These are phyloP conservation scores for Petroica traversi DNA, from an alignment of 2,113 vertebrate genomes.

Conservation along the genomic window DNA sequence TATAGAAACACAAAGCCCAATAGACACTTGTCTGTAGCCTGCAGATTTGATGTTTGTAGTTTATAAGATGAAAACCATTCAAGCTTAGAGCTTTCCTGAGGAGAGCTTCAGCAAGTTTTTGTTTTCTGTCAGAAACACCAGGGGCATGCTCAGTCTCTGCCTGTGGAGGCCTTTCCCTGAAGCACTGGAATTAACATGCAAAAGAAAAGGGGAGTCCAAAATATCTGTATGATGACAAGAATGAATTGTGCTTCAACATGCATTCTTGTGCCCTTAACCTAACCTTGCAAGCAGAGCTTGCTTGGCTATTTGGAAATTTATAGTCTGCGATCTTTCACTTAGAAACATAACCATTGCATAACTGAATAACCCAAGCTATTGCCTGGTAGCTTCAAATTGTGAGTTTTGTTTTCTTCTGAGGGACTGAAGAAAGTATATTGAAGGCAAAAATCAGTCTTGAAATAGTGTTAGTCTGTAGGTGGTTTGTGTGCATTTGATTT, in stretches of 20 bases:
- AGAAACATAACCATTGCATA: not conserved
- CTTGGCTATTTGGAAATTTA: not conserved
- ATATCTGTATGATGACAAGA: not conserved
- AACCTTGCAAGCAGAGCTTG: not conserved
- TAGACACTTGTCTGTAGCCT: not conserved
- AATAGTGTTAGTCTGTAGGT: conserved; percentile 17
- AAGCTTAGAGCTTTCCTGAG: not conserved
- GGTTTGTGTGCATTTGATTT: not conserved
- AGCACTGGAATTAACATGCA: not conserved
- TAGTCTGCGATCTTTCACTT: not conserved
- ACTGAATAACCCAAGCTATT: not conserved
- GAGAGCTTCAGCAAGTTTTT: not conserved
- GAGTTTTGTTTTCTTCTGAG: conserved; percentile 8
- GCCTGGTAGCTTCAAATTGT: not conserved
- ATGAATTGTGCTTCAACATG: accelerated
- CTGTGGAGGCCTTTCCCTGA: not conserved
- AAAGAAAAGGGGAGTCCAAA: not conserved
- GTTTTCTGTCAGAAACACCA: not conserved
- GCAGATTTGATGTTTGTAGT: not conserved
- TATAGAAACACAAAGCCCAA: not conserved
- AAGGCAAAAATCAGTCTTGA: not conserved
- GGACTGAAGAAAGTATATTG: not conserved
- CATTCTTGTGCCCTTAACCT: not conserved
- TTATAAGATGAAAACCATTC: not conserved
- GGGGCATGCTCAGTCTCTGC: not conserved